Evolutionary conservation across 2,888 invertebrate species (phyloP), one percentile per base, ranked within the genome.

Genomic region (Epirrhoe alternata): DNA sequence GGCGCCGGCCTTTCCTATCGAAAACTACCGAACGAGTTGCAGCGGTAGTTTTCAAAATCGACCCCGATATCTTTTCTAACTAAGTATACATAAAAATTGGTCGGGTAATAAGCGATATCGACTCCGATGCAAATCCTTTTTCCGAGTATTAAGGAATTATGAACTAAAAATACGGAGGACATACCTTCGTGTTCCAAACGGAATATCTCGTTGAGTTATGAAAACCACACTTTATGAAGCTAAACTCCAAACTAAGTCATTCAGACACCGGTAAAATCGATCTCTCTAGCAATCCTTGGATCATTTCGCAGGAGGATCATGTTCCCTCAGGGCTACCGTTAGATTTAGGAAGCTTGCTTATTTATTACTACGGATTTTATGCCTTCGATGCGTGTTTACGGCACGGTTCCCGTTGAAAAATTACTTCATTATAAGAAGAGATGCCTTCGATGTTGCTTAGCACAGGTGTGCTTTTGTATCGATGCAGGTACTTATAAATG

Each of bases 371-470:
- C 14, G 33, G 56, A 53, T 55, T 63, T 63, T 60, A 68, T 64
- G 50, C 61, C 61, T 53, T 61, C 60, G 47, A 64, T 49, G 45
- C 54, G 56, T 68, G 60, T 61, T 66, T 63, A 66, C 57, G 63
- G 59, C 53, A 56, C 58, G 63, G 66, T 53, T 52, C n/a, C 58
- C 42, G 38, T 45, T 66, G 69, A 69, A 64, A 66, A 65, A 66
- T 63, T 38, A 45, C 60, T 60, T 31, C 49, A 50, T 49, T 56
- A 38, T 42, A 38, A 47, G 35, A 6, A 35, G 35, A 6, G 14
- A 16, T 47, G 47, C 16, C 16, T 16, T 16, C 45, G 4, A 0
- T 38, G 30, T 52, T 35, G 35, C 33, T 8, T 52, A 51, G 51
- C 59, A 51, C 30, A 8, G 35, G 58, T 5, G 35, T 42, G 38